Percentiles rank a stretch among this genome's conserved stretches.
Conservation (phyloP, 2,797 vertebrate genomes). For the Lateolabrax maculatus region DNA sequence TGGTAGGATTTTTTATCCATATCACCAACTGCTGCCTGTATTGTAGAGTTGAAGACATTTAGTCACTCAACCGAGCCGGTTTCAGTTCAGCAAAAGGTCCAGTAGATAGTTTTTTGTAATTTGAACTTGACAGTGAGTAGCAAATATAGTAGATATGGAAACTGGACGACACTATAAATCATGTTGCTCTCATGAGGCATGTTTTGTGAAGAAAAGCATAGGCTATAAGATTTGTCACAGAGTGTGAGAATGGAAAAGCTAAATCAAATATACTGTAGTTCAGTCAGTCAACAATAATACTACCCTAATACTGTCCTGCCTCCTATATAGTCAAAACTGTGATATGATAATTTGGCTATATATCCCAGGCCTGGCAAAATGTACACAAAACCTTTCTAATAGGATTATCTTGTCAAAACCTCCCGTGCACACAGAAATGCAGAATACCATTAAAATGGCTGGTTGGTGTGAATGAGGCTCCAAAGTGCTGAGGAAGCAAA, state of each 20-base stretch:
- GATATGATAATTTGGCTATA: slow-evolving; percentile 20
- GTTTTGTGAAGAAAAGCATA: background rate
- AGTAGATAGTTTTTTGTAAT: background rate
- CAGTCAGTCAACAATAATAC: background rate
- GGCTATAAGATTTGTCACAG: background rate
- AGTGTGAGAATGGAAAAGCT: background rate
- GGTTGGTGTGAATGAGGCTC: slow-evolving; percentile 30
- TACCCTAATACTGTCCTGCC: background rate
- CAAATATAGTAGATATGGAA: background rate
- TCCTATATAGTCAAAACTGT: background rate
- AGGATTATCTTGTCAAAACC: slow-evolving; percentile 59
- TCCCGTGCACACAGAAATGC: slow-evolving; percentile 34
- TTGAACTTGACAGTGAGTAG: slow-evolving; percentile 1
- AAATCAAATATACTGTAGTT: background rate
- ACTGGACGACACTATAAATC: background rate
- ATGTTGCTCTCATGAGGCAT: background rate
- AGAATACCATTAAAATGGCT: slow-evolving; percentile 50
- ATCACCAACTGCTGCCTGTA: background rate
- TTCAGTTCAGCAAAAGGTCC: background rate
- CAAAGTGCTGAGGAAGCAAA: slow-evolving; percentile 58
- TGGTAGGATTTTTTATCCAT: background rate
- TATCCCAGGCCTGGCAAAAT: background rate
- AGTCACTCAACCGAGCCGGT: background rate
- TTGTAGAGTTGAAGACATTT: background rate
- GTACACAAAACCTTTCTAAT: slow-evolving; percentile 28